phyloP scores from a whole-genome alignment of 1,140 invertebrate species.

The Drosophila ambigua region DNA sequence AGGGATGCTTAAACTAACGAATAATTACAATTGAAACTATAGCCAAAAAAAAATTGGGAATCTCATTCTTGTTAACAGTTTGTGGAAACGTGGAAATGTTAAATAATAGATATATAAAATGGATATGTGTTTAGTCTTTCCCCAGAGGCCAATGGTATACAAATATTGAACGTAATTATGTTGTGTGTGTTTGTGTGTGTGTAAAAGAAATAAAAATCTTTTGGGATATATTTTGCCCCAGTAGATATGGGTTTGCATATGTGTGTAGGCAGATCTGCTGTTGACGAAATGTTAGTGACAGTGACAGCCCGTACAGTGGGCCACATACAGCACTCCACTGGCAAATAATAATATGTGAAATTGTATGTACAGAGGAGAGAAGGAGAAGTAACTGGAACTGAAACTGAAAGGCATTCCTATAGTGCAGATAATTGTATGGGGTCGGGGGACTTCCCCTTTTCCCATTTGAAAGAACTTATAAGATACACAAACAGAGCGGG shows the following conservation, averaged over 20 bases:
- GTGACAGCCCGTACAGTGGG: slow-evolving; percentile 1
- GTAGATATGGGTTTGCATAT: slow-evolving; percentile 7
- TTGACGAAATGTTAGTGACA: slow-evolving; percentile 22
- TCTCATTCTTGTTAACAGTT: slow-evolving; percentile 40
- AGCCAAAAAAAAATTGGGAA: slow-evolving; percentile 21
- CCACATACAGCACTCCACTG: neutral
- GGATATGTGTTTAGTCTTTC: slow-evolving; percentile 83
- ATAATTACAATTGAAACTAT: slow-evolving; percentile 32
- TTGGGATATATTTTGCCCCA: neutral
- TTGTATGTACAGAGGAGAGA: slow-evolving; percentile 11
- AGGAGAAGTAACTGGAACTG: too few species aligned
- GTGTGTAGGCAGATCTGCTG: slow-evolving; percentile 1
- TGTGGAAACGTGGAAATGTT: neutral
- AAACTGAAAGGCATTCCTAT: slow-evolving; percentile 21
- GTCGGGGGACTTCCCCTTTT: slow-evolving; percentile 7
- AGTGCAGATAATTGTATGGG: slow-evolving; percentile 11
- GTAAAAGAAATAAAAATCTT: neutral
- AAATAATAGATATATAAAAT: slow-evolving; percentile 31
- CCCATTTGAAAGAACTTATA: slow-evolving; percentile 35
- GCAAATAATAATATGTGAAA: slow-evolving; percentile 6
- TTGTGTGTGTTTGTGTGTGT: neutral
- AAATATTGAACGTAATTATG: slow-evolving; percentile 9
- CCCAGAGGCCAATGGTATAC: slow-evolving; percentile 75
- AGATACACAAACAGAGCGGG: slow-evolving; percentile 32
- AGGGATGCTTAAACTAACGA: slow-evolving; percentile 49